Evolutionary conservation across 92 coral and sea anemone species (phyloP).

Genomic region (Zoanthus sociatus): DNA sequence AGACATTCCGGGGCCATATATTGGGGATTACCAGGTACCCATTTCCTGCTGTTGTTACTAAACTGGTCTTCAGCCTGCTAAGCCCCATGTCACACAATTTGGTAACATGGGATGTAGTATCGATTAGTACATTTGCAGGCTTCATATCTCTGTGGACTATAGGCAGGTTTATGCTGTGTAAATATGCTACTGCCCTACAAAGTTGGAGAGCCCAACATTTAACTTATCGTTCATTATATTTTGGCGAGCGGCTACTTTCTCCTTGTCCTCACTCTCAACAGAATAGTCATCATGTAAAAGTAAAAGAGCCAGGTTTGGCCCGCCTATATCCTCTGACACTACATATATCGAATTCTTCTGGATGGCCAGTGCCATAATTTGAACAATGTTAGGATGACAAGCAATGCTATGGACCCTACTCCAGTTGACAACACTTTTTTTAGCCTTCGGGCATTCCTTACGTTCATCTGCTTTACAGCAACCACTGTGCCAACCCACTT

Average conservation of each 20-base stretch:
- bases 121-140: slow-evolving; percentile 1
- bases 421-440: not conserved
- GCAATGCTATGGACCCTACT: slow-evolving; percentile 2
- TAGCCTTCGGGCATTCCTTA: not conserved
- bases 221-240: not conserved
- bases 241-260: not conserved
- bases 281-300: not conserved
- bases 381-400: not conserved
- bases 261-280: not conserved
- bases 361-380: not conserved
- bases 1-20: not conserved
- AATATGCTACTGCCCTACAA: not conserved
- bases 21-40: not conserved
- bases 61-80: slow-evolving; percentile 3
- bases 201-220: not conserved
- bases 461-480: not conserved
- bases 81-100: slow-evolving; percentile 3
- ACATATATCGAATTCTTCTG: not conserved
- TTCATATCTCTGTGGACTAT: not conserved
- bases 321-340: not conserved
- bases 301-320: not conserved
- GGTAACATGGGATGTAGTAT: not conserved
- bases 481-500: not conserved
- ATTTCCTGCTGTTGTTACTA: not conserved
- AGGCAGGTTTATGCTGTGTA: not conserved